Evolutionary conservation across 2,113 vertebrate genomes (phyloP), one percentile per base, ranked within the genome.

Genomic region (Agapornis roseicollis): DNA sequence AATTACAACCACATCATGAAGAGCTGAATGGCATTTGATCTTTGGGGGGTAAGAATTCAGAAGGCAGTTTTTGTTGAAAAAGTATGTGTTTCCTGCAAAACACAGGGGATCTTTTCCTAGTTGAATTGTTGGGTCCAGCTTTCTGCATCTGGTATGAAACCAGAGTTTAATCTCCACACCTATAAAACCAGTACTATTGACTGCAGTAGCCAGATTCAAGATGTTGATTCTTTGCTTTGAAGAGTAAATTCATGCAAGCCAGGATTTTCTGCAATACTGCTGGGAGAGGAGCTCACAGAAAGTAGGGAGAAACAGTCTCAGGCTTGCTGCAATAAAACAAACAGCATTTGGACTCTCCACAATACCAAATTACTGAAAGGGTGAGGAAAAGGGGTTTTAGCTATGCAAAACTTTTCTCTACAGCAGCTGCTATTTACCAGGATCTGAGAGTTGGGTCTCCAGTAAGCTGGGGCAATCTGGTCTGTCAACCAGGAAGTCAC

Each of bases 401-500:
- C n/a, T 65, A 74, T 6, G n/a, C 15, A 85, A 90, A 92, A 31
- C 27, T 58, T 92, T 89, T 77, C 74, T 77, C 42, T 61, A 28
- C 25, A 56, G 29, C 47, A 56, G 78, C 42, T 90, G 41, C 58
- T 76, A 53, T 80, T 66, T 98, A 99, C 99, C 98, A 99, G 93
- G 82, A 99, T 99, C 90, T 99, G 98, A 60, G 99, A 99, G 97
- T 99, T 99, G 74, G 99, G 99, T 96, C 98, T 99, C 99, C 99
- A 99, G 98, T 99, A 99, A 63, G 99, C 96, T 8, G 99, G 99
- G 16, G 99, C 99, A n/a, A 99, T 99, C 98, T 99, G 99, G 96
- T 99, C 99, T 2, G 99, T 99, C 52, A 99, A 97, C 99, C 99
- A 99, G 71, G 99, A 99, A 4, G 99, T 99, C 93, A 99, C 99